These are phyloP conservation scores for Ochotona princeps DNA, from an alignment of 2,113 vertebrate genomes.

Conservation along the genomic window DNA sequence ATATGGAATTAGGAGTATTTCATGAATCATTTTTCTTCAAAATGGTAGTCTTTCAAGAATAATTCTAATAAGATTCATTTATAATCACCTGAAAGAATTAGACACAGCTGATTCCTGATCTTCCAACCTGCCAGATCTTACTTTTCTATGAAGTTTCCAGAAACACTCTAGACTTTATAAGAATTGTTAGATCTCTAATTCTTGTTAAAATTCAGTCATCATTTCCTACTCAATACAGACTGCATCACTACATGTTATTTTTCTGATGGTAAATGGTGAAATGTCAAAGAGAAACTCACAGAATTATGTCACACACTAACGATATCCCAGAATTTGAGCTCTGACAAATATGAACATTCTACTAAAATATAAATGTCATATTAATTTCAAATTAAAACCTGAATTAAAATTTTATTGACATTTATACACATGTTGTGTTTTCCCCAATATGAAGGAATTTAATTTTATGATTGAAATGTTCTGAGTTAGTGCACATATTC, in stretches of 20 bases:
- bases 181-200: background rate
- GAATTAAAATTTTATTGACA: slow-evolving; percentile 5
- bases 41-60: background rate
- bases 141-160: background rate
- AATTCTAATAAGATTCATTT: background rate
- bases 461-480: background rate
- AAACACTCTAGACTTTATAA: slow-evolving; percentile 15
- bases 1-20: background rate
- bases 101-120: background rate
- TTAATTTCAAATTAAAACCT: slow-evolving; percentile 2
- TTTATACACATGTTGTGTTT: background rate
- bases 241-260: background rate
- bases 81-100: background rate
- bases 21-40: background rate
- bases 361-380: slow-evolving; percentile 28
- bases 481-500: background rate
- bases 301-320: background rate
- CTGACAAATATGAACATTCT: background rate
- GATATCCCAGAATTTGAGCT: background rate
- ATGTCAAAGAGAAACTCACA: background rate
- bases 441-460: background rate
- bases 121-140: background rate
- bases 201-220: background rate
- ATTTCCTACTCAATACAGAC: background rate
- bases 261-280: slow-evolving; percentile 5